These are phyloP conservation scores for Propithecus deckenii DNA, from an alignment of 2,797 vertebrate species.

Conservation along the genomic window DNA sequence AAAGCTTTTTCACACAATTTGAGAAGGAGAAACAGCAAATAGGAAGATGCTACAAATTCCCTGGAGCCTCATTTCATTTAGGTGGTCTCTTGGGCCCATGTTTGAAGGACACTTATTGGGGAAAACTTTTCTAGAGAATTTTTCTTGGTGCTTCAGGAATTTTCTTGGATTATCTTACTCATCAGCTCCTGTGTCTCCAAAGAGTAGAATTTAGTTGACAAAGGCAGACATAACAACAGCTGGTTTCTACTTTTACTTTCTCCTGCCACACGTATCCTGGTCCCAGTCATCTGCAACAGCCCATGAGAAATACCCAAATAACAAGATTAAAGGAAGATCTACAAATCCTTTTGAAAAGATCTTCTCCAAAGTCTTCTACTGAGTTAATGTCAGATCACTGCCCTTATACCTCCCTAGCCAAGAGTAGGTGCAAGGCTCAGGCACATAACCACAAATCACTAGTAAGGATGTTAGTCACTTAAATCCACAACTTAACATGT, in stretches of 20 bases:
- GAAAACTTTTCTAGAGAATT: neutral
- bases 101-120: neutral
- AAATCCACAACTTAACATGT: neutral
- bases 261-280: neutral
- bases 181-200: neutral
- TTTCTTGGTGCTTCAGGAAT: neutral
- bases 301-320: neutral
- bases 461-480: neutral
- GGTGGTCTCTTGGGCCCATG: neutral
- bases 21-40: neutral
- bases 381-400: neutral
- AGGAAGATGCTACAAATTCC: neutral
- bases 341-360: neutral
- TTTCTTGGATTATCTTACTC: neutral
- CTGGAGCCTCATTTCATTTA: neutral
- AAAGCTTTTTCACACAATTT: neutral
- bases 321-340: neutral
- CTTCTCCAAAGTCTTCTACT: neutral
- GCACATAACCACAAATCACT: neutral
- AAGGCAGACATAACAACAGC: neutral
- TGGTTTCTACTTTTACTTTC: neutral
- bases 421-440: neutral
- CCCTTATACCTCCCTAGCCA: neutral
- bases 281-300: neutral
- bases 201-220: neutral